Evolutionary conservation across 2,888 invertebrate genomes (phyloP).

Genomic region (Euplexia lucipara): DNA sequence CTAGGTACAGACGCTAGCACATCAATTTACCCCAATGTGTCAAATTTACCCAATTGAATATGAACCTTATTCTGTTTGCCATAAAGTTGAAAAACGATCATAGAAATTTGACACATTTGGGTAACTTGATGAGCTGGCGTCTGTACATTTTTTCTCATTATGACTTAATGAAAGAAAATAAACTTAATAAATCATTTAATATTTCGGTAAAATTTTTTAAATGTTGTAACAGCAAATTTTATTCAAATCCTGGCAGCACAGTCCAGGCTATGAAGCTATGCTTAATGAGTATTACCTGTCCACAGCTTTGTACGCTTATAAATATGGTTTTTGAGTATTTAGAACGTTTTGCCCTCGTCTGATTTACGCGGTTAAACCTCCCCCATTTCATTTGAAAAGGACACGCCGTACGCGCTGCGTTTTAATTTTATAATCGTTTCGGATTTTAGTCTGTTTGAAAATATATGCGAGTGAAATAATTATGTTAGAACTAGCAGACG

Average conservation of each 20-base stretch:
- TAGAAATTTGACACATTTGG: too few species aligned
- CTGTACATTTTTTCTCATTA: too few species aligned
- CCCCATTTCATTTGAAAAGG: constrained; percentile 79
- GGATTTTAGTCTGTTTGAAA: constrained; percentile 39
- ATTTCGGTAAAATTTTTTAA: neutral
- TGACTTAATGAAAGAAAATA: too few species aligned
- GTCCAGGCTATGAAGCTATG: constrained; percentile 21
- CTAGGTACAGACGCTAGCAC: too few species aligned
- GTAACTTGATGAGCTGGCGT: too few species aligned
- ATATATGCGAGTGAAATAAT: constrained; percentile 44
- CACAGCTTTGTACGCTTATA: constrained; percentile 75
- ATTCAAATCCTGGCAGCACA: constrained; percentile 16
- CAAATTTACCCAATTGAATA: too few species aligned
- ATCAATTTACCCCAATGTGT: too few species aligned
- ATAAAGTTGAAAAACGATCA: too few species aligned
- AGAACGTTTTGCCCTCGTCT: constrained; percentile 79
- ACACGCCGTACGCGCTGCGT: constrained; percentile 55
- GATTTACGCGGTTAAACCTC: constrained; percentile 76
- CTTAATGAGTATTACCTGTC: constrained; percentile 83
- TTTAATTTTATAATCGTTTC: constrained; percentile 63
- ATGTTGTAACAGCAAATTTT: neutral
- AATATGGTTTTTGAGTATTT: constrained; percentile 86
- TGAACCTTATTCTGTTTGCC: too few species aligned
- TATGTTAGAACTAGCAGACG: too few species aligned
- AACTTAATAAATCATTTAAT: too few species aligned